Conservation (phyloP, 2,113 vertebrate genomes). For the Seriola quinqueradiata region DNA sequence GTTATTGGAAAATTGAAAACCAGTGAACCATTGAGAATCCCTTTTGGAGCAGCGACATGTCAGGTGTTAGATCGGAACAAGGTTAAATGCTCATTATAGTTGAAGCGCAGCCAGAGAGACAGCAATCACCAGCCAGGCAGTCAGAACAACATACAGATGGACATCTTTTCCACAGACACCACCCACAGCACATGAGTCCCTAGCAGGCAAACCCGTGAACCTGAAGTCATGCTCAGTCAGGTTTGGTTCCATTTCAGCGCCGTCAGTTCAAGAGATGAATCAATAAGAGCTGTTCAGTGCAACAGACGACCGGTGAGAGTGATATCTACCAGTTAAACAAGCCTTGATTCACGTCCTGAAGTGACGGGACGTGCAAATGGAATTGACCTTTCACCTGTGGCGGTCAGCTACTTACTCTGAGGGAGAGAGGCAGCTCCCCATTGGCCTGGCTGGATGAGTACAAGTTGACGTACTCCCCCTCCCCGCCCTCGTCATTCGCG, state of each 20-base stretch:
- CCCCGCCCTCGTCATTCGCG: slow-evolving; percentile 92
- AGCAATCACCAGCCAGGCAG: slow-evolving; percentile 55
- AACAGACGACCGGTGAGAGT: slow-evolving; percentile 10
- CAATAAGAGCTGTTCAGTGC: slow-evolving; percentile 28
- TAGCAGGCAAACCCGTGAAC: slow-evolving; percentile 59
- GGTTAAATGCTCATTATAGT: slow-evolving; percentile 54
- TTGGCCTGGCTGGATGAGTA: slow-evolving; percentile 94
- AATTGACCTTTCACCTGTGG: slow-evolving; percentile 68
- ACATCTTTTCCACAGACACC: slow-evolving; percentile 51
- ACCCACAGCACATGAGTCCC: slow-evolving; percentile 39
- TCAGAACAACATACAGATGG: slow-evolving; percentile 55
- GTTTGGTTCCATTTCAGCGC: slow-evolving; percentile 66
- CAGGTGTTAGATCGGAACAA: slow-evolving; percentile 60
- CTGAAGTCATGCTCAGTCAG: slow-evolving; percentile 62
- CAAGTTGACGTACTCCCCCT: slow-evolving; percentile 97
- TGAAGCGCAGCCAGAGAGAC: slow-evolving; percentile 65
- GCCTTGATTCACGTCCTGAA: slow-evolving; percentile 65
- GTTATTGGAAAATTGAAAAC: slow-evolving; percentile 67
- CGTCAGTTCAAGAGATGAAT: slow-evolving; percentile 65
- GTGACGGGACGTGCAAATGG: slow-evolving; percentile 58
- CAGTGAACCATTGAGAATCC: slow-evolving; percentile 50
- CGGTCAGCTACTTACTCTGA: slow-evolving; percentile 91
- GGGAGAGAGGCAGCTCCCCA: slow-evolving; percentile 89
- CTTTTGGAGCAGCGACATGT: slow-evolving; percentile 36
- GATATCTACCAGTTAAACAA: slow-evolving; percentile 22